Base-by-base conservation (phyloP, 2,888 invertebrate species). In the Subacronicta megacephala region DNA sequence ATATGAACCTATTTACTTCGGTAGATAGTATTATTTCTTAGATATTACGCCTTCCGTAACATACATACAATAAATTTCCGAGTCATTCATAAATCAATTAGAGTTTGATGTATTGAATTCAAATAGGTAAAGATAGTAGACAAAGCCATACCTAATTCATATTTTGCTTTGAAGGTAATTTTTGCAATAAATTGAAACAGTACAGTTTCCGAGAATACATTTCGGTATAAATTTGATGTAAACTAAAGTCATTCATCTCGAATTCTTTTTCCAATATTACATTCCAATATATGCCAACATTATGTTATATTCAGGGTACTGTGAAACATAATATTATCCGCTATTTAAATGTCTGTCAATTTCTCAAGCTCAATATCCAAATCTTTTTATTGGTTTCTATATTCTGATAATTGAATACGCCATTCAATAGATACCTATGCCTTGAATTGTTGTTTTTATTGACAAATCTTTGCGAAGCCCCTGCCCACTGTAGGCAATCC, bases 401-500 rank as follows among this genome's bases (percentile, higher is more conserved):
- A 12, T 42, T 41, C 7, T 61, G n/a, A 41, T 6, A 49, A 36
- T 61, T 26, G 26, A 26, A 12, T 23, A 3, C 3, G 13, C 6
- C 12, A 16, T 20, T 10, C 29, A 12, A 44, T 1, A 41, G 18
- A 29, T 45, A n/a, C n/a, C n/a, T n/a, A 33, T 68, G 18, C 31
- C 41, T 38, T 17, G 50, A 18, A 50, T 62, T 10, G 58, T 38
- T 36, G 33, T 69, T 60, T 54, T 50, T 68, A 45, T 65, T 61
- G 52, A 46, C 41, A 65, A 38, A 43, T 42, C 52, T 38, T 13
- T 7, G 17, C 23, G 31, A 17, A 29, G 18, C 42, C 31, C 13
- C 18, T 46, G 49, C 46, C 52, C 61, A 56, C 33, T 38, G 52
- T n/a, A 47, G n/a, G 17, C 51, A 65, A 64, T 69, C 60, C 53